These are phyloP conservation scores for Heteromormyrus szaboi DNA, from an alignment of 2,797 vertebrate genomes.

Conservation along the genomic window DNA sequence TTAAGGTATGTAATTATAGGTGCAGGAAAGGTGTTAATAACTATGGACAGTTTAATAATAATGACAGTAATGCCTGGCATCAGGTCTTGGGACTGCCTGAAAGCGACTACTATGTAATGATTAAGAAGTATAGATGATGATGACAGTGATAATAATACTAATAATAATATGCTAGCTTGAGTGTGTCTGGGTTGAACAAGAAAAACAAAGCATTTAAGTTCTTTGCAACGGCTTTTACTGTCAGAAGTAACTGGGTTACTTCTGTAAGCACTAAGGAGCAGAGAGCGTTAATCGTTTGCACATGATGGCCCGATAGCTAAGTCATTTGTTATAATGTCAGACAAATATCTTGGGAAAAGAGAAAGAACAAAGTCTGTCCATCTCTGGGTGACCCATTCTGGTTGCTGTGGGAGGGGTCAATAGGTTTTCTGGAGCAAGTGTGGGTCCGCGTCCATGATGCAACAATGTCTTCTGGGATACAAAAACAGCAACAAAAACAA, in stretches of 20 bases:
- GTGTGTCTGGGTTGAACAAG: background rate
- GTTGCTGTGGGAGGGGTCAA: background rate
- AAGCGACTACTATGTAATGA: background rate
- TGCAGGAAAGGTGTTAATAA: background rate
- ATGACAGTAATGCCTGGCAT: background rate
- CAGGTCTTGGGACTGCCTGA: background rate
- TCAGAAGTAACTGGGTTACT: background rate
- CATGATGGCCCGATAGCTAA: background rate
- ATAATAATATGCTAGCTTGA: background rate
- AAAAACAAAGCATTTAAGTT: background rate
- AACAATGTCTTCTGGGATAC: background rate
- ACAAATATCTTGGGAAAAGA: constrained; percentile 11
- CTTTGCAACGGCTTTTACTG: background rate
- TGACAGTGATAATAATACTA: background rate
- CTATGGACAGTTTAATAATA: background rate
- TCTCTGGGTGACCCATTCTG: background rate
- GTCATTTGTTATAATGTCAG: constrained; percentile 9
- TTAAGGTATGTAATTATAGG: background rate
- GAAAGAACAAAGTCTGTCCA: background rate
- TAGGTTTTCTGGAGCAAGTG: background rate
- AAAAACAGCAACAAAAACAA: background rate
- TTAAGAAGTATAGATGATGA: background rate
- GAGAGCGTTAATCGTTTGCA: background rate
- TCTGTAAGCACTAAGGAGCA: background rate
- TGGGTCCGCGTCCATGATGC: background rate